Evolutionary conservation across 2,113 vertebrate species (phyloP).

Genomic region (Trochalopteron elliotii): DNA sequence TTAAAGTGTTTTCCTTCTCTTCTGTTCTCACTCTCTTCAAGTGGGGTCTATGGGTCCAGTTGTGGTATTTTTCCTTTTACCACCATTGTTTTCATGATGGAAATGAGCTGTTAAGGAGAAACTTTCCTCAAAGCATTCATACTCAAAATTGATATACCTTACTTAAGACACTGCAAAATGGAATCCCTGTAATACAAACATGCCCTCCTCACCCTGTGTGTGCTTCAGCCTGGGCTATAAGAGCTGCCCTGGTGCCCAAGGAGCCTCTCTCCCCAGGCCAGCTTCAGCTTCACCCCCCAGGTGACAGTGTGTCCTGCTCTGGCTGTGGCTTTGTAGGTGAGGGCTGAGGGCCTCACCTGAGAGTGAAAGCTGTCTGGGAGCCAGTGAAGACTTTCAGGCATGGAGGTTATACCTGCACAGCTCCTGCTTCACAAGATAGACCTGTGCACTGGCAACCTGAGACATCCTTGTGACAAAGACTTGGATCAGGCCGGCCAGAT

Average conservation of each 20-base stretch:
- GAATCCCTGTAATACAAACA: neutral
- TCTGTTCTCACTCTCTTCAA: neutral
- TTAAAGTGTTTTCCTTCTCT: neutral
- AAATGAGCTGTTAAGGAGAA: neutral
- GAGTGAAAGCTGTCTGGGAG: neutral
- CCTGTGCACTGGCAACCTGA: neutral
- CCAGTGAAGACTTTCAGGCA: neutral
- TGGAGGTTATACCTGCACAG: neutral
- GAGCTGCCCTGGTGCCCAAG: neutral
- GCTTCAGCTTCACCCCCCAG: neutral
- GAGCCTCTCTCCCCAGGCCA: neutral
- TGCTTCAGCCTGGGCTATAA: neutral
- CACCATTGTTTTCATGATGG: neutral
- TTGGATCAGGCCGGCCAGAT: neutral
- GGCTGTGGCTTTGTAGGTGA: neutral
- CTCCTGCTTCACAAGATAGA: neutral
- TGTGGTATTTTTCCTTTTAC: neutral
- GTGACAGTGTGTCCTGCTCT: neutral
- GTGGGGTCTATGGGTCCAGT: neutral
- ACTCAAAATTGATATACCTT: neutral
- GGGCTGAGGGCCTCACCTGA: neutral
- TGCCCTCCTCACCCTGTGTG: fast-evolving
- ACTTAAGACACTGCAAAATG: neutral
- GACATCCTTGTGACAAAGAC: neutral
- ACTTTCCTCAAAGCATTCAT: neutral